Conservation (phyloP, 37 sponge, comb jelly and placozoan species). For the Spongilla lacustris region DNA sequence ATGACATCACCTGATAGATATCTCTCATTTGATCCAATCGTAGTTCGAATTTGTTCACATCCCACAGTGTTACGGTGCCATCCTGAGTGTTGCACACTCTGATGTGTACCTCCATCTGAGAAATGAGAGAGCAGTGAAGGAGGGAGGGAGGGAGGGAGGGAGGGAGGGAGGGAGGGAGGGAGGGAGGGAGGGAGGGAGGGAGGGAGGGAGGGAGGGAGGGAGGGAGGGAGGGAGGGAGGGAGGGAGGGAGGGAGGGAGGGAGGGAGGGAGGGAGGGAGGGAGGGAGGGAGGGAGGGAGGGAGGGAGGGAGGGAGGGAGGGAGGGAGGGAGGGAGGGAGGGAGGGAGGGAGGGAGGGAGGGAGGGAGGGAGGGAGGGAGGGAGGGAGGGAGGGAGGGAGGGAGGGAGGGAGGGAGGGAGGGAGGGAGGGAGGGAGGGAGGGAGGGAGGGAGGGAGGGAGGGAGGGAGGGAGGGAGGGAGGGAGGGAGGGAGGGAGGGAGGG, state of each 20-base stretch:
- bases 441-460: background rate
- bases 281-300: background rate
- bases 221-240: too few species aligned
- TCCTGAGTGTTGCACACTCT: slow-evolving; percentile 65
- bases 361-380: too few species aligned
- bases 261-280: too few species aligned
- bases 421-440: background rate
- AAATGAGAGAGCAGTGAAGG: background rate
- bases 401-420: background rate
- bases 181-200: too few species aligned
- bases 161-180: background rate
- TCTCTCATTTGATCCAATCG: slow-evolving; percentile 88
- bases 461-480: too few species aligned
- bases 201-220: too few species aligned
- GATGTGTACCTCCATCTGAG: slow-evolving; percentile 16
- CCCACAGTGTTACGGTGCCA: slow-evolving; percentile 69
- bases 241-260: too few species aligned
- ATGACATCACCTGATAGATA: slow-evolving; percentile 54
- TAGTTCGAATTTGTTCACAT: slow-evolving; percentile 74
- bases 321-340: background rate
- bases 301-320: background rate
- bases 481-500: too few species aligned
- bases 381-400: background rate
- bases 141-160: background rate
- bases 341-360: too few species aligned